Percentiles rank a stretch among this genome's conserved stretches.
phyloP scores from a whole-genome alignment of 2,797 vertebrate species.

The Enteromius trimaculatus region DNA sequence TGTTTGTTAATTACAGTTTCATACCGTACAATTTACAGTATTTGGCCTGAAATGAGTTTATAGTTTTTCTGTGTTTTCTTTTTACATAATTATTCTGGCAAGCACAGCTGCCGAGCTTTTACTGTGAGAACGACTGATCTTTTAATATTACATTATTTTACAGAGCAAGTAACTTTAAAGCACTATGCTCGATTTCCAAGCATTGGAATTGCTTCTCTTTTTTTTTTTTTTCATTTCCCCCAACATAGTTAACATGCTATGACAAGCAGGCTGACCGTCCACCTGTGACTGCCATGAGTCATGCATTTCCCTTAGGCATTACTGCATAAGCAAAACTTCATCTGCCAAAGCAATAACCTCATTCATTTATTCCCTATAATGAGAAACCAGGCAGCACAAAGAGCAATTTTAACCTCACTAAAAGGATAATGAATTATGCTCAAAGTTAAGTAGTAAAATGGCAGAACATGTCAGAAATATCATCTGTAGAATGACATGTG shows the following conservation, averaged over 20 bases:
- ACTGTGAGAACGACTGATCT: no score
- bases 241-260: neutral
- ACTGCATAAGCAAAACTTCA: slow-evolving; percentile 39
- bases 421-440: neutral
- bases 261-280: neutral
- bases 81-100: no score
- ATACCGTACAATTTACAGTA: no score
- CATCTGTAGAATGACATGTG: neutral
- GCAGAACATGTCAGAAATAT: neutral
- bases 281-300: slow-evolving; percentile 41
- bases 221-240: neutral
- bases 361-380: neutral
- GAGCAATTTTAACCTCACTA: neutral
- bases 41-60: no score
- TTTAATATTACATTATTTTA: no score
- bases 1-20: no score
- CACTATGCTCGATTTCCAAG: neutral
- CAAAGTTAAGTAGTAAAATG: neutral
- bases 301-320: slow-evolving; percentile 29
- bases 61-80: no score
- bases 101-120: no score
- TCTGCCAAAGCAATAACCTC: slow-evolving; percentile 23
- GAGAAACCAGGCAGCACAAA: slow-evolving; percentile 5
- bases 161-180: neutral
- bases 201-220: neutral